Conservation (phyloP, 2,113 vertebrate species). For the Forbesichthys agassizii region DNA sequence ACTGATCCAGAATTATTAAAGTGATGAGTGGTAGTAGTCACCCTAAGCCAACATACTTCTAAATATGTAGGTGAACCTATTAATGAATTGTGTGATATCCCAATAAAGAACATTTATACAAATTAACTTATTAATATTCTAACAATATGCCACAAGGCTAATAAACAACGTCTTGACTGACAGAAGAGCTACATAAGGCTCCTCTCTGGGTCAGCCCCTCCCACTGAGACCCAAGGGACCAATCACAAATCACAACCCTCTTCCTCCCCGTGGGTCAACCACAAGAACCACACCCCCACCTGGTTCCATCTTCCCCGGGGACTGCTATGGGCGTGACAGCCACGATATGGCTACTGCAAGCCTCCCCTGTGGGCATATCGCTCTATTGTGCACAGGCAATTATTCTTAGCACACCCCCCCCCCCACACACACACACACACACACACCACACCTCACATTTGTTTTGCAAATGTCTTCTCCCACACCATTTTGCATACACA, state of each 20-base stretch:
- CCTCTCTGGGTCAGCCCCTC: slow-evolving; percentile 8
- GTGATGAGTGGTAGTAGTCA: no score
- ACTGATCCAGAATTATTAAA: no score
- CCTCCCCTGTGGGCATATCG: slow-evolving; percentile 49
- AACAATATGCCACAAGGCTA: no score
- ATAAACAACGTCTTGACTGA: no score
- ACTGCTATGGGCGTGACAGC: slow-evolving; percentile 43
- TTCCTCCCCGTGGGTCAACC: slow-evolving; percentile 37
- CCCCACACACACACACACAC: slow-evolving; percentile 6
- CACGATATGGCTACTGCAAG: slow-evolving; percentile 49
- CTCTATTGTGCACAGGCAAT: slow-evolving; percentile 63
- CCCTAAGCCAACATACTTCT: no score
- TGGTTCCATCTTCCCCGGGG: slow-evolving; percentile 42
- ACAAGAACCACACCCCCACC: slow-evolving; percentile 53
- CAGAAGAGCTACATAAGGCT: not conserved
- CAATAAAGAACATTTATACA: no score
- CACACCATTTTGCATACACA: slow-evolving; percentile 76
- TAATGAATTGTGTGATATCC: no score
- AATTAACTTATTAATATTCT: no score
- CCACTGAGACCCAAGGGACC: slow-evolving; percentile 22
- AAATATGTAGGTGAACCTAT: no score
- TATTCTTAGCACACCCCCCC: slow-evolving; percentile 38
- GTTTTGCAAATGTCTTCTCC: slow-evolving; percentile 74
- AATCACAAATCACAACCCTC: slow-evolving; percentile 40
- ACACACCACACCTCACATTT: slow-evolving; percentile 50